Evolutionary conservation across 1,140 invertebrate genomes (phyloP), one percentile per base, ranked within the genome.

Genomic region (Diachasma alloeum): DNA sequence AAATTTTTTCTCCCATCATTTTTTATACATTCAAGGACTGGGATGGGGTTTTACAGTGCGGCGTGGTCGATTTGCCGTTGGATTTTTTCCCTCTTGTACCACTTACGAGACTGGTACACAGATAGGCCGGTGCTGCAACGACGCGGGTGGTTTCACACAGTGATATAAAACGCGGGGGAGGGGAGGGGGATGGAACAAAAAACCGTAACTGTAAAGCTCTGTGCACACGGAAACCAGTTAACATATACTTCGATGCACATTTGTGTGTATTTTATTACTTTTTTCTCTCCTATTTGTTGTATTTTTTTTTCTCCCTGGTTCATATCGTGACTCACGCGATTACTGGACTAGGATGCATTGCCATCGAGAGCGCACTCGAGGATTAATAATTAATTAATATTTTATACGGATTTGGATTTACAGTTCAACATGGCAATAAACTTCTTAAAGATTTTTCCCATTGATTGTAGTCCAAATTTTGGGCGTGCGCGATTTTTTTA

Each of bases 101-200:
- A 70, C 48, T 76, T 76, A 71, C 67, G 19, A 71, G 68, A 53
- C 67, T 76, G 74, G 74, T 76, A 76, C 74, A 76, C 74, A 76
- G 74, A 76, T 76, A 76, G 67, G 48, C 68, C 66, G 67, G 9
- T 31, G 48, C 17, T 63, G 24, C 59, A 63, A 4, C 22, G 59
- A 63, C 59, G 59, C 59, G 59, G 59, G 59, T 63, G 59, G 59
- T 63, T 63, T 63, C 19, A 67, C 53, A 53, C 24, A 48, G 53
- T 72, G 69, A 63, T 19, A 63, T 19, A 26, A 63, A 31, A 42
- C 15, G 39, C 6, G 17, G 36, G 73, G 56, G 36, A 17, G 17
- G 66, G 17, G 22, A 24, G 17, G 24, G 37, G 19, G n/a, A 13
- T 42, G 1, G 24, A 44, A 44, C 13, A 37, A 68, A 68, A 63